Base-by-base conservation (phyloP, 2,797 vertebrate species). In the Tauraco hartlaubi region DNA sequence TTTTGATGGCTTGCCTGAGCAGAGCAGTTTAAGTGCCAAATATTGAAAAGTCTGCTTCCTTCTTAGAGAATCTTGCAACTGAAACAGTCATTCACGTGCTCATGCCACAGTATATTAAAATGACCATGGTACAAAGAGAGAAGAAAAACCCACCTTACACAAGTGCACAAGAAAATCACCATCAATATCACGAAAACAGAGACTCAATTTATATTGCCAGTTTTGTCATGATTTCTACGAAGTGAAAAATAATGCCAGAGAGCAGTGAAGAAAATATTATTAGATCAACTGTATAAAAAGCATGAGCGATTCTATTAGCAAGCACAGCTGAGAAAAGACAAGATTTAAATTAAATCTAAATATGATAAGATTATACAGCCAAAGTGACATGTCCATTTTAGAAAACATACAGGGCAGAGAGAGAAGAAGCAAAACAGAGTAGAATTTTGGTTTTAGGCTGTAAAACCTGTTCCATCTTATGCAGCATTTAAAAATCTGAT, bases 281-380 rank as follows among this genome's bases (percentile, higher is more conserved):
- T 96, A 93, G 89, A 96, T 93, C 91, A 93, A 80, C 85, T 92
- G 88, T 75, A 93, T 92, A 96, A 96, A 97, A 93, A 95, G 86
- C 92, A 80, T 87, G 90, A 97, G 74, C 75, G 85, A 94, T 94
- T 96, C 85, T 86, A 96, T 97, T 96, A 97, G 85, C 80, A 94
- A 94, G 66, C 88, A 92, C 81, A 95, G 81, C 61, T 96, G 79
- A 96, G 93, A 92, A 94, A 95, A 83, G 85, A 69, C 78, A 94
- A 79, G 79, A 92, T 96, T 97, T 96, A 93, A 94, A 94, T 95
- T 88, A 94, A 83, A 93, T 92, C 69, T 94, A 95, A 96, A 91
- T 87, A 85, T 76, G 66, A 94, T 90, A 76, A 96, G 73, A 97
- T 87, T 94, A 83, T 86, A 77, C 77, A 90, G 43, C 29, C 79